phyloP scores from a whole-genome alignment of 2,113 vertebrate species.

The Scartelaos histophorus region DNA sequence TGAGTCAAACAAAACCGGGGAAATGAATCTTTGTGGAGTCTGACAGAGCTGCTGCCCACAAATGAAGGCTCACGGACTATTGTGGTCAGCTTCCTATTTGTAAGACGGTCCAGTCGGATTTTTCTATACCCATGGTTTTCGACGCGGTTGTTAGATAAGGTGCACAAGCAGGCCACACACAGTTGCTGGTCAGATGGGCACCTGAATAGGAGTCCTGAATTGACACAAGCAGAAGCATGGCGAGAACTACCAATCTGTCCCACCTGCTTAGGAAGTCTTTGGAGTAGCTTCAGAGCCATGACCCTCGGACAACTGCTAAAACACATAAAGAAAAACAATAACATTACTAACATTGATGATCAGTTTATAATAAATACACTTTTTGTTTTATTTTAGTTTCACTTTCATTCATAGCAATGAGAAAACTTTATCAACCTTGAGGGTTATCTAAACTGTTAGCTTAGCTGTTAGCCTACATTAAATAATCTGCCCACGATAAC shows the following conservation, averaged over 20 bases:
- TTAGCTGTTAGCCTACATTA: constrained; percentile 9
- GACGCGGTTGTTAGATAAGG: constrained; percentile 26
- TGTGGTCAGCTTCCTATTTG: constrained; percentile 62
- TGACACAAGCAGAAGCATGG: neutral
- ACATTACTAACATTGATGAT: neutral
- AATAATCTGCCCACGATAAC: too few species aligned
- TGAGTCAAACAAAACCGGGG: constrained; percentile 50
- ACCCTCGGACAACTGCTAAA: constrained; percentile 13
- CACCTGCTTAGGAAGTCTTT: constrained; percentile 40
- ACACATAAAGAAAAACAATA: neutral
- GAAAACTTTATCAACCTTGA: constrained; percentile 50
- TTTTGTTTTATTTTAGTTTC: neutral
- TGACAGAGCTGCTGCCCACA: constrained; percentile 52
- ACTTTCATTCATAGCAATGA: neutral
- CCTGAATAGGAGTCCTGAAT: constrained; percentile 9
- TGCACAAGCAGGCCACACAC: constrained; percentile 34
- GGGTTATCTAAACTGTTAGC: constrained; percentile 5
- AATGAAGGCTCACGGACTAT: constrained; percentile 59
- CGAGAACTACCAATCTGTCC: constrained; percentile 18
- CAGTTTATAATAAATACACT: neutral
- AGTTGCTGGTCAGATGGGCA: neutral
- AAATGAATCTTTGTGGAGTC: constrained; percentile 50
- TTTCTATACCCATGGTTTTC: constrained; percentile 24
- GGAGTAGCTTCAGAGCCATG: constrained; percentile 69
- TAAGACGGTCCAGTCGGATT: constrained; percentile 24